These are phyloP conservation scores for Callinectes sapidus DNA, from an alignment of 2,888 invertebrate genomes.

Conservation along the genomic window DNA sequence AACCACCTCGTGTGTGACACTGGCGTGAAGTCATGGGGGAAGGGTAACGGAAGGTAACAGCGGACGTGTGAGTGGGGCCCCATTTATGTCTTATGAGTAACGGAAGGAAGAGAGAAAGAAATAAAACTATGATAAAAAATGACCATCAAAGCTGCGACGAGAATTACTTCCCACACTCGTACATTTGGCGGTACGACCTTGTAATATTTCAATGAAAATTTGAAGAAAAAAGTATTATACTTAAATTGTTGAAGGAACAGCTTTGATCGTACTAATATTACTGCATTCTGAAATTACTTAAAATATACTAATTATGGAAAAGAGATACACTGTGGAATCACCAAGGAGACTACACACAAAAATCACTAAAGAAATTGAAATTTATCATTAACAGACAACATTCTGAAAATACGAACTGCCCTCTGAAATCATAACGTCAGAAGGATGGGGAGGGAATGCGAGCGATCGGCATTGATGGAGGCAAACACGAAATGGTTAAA, in stretches of 20 bases:
- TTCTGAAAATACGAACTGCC: not conserved
- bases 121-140: constrained; percentile 16
- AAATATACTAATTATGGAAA: not conserved
- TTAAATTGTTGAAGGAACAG: not conserved
- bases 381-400: not conserved
- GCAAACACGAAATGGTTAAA: not conserved
- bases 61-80: constrained; percentile 1
- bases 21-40: not conserved
- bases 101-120: constrained; percentile 21
- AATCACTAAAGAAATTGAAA: not conserved
- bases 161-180: not conserved
- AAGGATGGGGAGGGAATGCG: not conserved
- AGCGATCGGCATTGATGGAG: not conserved
- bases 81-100: constrained; percentile 21
- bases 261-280: not conserved
- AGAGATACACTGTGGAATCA: not conserved
- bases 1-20: not conserved
- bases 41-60: not conserved
- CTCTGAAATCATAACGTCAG: not conserved
- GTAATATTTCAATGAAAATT: not conserved
- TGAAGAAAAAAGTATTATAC: not conserved
- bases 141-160: not conserved
- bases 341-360: not conserved
- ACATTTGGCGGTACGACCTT: not conserved
- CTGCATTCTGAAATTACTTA: not conserved